Conservation (phyloP, 2,888 invertebrate genomes). For the Aricia artaxerxes region DNA sequence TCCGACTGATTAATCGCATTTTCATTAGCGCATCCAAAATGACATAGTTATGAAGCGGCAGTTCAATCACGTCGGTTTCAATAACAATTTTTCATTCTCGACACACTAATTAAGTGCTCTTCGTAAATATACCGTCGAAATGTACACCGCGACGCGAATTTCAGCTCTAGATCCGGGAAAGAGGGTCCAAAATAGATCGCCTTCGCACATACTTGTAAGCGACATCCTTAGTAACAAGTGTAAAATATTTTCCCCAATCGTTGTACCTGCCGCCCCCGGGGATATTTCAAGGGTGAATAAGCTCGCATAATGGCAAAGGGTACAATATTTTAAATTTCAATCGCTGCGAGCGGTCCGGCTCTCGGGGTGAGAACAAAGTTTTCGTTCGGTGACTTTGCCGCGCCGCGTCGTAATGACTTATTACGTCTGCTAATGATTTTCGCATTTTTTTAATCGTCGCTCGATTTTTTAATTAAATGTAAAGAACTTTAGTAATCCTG, state of each 20-base stretch:
- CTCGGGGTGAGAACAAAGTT: slow-evolving; percentile 72
- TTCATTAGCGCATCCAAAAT: slow-evolving; percentile 76
- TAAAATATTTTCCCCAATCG: slow-evolving; percentile 81
- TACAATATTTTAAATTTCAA: slow-evolving; percentile 82
- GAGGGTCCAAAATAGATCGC: slow-evolving; percentile 50
- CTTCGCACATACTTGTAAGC: slow-evolving; percentile 59
- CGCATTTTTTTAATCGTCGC: slow-evolving; percentile 16
- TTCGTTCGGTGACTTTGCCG: slow-evolving; percentile 71
- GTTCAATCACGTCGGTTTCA: slow-evolving; percentile 78
- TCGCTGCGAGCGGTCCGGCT: slow-evolving; percentile 78
- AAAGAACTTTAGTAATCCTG: neutral
- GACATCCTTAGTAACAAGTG: slow-evolving; percentile 80
- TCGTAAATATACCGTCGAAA: slow-evolving; percentile 69
- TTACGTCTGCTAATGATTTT: slow-evolving; percentile 55
- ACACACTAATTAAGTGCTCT: slow-evolving; percentile 79
- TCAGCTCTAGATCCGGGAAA: slow-evolving; percentile 49
- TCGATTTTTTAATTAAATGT: neutral
- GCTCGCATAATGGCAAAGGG: slow-evolving; percentile 81
- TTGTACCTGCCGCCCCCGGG: slow-evolving; percentile 78
- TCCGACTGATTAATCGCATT: slow-evolving; percentile 69
- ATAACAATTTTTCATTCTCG: slow-evolving; percentile 80
- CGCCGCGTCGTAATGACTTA: slow-evolving; percentile 67
- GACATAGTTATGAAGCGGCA: slow-evolving; percentile 77
- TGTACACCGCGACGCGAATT: slow-evolving; percentile 43
- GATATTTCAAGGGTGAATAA: slow-evolving; percentile 82